Conservation (phyloP, 1,140 invertebrate genomes). For the Mizuhopecten yessoensis region DNA sequence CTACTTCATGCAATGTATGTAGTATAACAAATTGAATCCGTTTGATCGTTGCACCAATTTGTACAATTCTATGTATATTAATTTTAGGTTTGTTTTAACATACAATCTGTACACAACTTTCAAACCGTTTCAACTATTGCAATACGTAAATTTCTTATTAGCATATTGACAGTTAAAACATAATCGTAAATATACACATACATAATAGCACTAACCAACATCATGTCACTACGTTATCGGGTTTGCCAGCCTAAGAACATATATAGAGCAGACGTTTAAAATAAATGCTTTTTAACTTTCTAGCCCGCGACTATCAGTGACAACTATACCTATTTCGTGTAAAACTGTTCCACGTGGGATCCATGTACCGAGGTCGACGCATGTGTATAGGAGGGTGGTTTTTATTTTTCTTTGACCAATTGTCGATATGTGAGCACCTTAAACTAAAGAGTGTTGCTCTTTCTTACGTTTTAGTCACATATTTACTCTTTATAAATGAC, state of each 20-base stretch:
- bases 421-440: not conserved
- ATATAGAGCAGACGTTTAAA: not conserved
- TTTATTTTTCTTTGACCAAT: constrained; percentile 17
- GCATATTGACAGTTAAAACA: not conserved
- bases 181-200: not conserved
- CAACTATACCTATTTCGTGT: not conserved
- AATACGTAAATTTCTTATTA: not conserved
- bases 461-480: not conserved
- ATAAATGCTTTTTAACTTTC: not conserved
- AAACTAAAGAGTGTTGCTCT: constrained; percentile 1
- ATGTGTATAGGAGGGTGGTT: constrained; percentile 17
- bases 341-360: constrained; percentile 21
- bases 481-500: too few relatives aligned
- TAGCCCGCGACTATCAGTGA: not conserved
- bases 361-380: not conserved
- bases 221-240: not conserved
- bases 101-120: not conserved
- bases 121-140: not conserved
- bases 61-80: not conserved
- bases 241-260: not conserved
- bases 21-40: not conserved
- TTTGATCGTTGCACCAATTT: not conserved
- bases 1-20: not conserved
- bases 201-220: not conserved
- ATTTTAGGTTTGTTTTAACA: not conserved